Percentiles rank a stretch among this genome's conserved stretches.
Evolutionary conservation across 2,797 vertebrate genomes (phyloP).

Genomic region (Onychomys torridus): DNA sequence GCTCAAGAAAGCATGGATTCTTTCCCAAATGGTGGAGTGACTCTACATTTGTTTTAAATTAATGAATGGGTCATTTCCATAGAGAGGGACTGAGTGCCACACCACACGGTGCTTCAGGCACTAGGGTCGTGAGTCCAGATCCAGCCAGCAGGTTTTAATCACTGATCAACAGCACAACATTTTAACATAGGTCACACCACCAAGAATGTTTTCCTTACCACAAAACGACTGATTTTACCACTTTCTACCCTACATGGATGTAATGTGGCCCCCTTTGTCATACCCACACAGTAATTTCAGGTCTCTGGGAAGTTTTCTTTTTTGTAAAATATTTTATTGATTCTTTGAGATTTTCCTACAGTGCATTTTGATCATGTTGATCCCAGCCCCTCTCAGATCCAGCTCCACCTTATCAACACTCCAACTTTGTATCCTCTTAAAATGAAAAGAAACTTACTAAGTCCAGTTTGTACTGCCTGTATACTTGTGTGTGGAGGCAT

Average conservation of each 20-base stretch:
- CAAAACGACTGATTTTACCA: background rate
- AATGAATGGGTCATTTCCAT: constrained; percentile 46
- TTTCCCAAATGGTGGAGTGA: constrained; percentile 60
- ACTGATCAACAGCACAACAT: constrained; percentile 53
- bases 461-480: background rate
- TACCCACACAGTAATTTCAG: constrained; percentile 22
- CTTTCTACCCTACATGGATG: constrained; percentile 29
- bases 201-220: constrained; percentile 28
- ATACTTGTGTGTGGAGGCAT: background rate
- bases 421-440: background rate
- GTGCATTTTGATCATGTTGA: background rate
- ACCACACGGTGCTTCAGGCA: background rate
- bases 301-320: background rate
- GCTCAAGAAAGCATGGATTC: constrained; percentile 7
- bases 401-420: background rate
- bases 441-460: background rate
- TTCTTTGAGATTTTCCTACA: background rate
- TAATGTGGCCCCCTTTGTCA: background rate
- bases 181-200: constrained; percentile 39
- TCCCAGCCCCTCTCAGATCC: background rate
- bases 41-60: constrained; percentile 59
- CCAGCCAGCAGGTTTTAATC: constrained; percentile 32
- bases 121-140: background rate
- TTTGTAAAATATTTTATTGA: background rate
- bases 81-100: background rate